These are phyloP conservation scores for Tursiops truncatus DNA, from an alignment of 2,113 vertebrate species.

Conservation along the genomic window DNA sequence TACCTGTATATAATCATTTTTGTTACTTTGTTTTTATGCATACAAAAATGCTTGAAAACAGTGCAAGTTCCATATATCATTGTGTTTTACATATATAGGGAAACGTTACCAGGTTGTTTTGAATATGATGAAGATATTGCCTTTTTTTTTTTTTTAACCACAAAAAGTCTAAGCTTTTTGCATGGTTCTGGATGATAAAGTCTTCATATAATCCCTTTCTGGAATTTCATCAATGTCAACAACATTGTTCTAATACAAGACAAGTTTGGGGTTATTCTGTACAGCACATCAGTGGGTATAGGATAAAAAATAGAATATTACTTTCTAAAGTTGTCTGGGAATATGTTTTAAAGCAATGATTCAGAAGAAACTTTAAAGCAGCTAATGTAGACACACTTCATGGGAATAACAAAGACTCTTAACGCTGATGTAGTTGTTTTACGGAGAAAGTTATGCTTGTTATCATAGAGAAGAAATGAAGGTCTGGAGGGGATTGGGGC, in stretches of 20 bases:
- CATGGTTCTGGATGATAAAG: background rate
- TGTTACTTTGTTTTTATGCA: background rate
- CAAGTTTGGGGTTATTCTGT: no score
- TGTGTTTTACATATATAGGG: background rate
- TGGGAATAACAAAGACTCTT: no score
- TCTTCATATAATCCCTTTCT: background rate
- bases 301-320: background rate
- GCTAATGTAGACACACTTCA: background rate
- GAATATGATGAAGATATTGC: background rate
- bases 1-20: background rate
- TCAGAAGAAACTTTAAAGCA: background rate
- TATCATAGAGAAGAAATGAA: background rate
- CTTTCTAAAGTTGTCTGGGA: background rate
- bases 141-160: background rate
- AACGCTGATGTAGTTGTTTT: background rate
- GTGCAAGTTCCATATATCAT: background rate
- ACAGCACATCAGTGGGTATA: background rate
- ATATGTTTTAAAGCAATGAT: background rate
- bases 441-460: background rate
- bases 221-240: background rate
- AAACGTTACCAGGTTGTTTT: background rate
- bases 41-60: background rate
- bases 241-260: background rate
- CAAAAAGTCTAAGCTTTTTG: background rate
- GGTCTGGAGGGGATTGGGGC: fast-evolving